Percentiles rank a stretch among this genome's conserved stretches.
Conservation (phyloP, 2,888 invertebrate species). For the Melanchra persicariae region DNA sequence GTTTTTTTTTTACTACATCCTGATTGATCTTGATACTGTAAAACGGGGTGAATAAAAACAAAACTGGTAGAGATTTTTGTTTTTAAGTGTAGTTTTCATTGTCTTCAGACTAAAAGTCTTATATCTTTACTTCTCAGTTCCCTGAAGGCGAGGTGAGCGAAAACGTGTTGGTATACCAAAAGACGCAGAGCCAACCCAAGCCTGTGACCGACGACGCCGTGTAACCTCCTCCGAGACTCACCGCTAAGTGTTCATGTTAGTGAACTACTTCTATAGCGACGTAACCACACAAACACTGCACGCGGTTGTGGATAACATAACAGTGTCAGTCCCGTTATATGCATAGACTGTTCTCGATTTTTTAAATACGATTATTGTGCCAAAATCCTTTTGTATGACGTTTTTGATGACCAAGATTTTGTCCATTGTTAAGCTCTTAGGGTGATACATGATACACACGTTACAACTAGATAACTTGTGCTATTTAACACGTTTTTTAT, state of each 20-base stretch:
- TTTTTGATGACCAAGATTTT: conserved; percentile 20
- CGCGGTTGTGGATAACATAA: conserved; percentile 28
- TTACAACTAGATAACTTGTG: not conserved
- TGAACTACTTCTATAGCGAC: conserved; percentile 53
- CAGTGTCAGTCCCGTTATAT: conserved; percentile 31
- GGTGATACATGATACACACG: not conserved
- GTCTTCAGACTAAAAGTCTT: too few species aligned
- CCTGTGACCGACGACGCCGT: conserved; percentile 72
- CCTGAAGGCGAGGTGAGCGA: conserved; percentile 86
- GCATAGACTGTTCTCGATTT: conserved; percentile 51
- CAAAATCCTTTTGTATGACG: conserved; percentile 19
- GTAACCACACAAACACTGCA: conserved; percentile 14
- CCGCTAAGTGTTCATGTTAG: conserved; percentile 50
- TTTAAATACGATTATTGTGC: conserved; percentile 18
- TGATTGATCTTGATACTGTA: too few species aligned
- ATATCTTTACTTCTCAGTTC: conserved; percentile 73
- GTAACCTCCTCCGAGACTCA: conserved; percentile 60
- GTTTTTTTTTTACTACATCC: too few species aligned
- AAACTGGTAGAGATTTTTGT: too few species aligned
- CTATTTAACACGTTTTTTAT: not conserved
- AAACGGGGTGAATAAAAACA: too few species aligned
- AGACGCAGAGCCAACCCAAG: conserved; percentile 66
- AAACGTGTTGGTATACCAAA: conserved; percentile 83
- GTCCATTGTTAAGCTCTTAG: not conserved
- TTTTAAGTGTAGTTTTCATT: too few species aligned